phyloP scores from a whole-genome alignment of 2,797 vertebrate genomes.

The Neosilurus hyrtlii region DNA sequence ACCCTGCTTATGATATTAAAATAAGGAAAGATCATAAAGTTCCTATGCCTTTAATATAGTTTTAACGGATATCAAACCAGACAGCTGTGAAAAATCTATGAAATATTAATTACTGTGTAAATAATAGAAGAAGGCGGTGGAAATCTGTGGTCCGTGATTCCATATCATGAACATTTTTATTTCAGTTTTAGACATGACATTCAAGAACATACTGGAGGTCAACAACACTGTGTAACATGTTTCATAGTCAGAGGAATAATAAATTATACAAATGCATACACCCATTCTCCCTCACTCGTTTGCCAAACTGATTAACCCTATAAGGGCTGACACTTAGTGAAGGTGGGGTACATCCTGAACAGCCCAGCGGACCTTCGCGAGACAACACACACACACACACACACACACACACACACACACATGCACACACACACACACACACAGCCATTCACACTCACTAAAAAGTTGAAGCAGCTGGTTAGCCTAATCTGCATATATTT shows the following conservation, averaged over 20 bases:
- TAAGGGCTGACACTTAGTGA: too few relatives aligned
- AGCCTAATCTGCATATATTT: too few relatives aligned
- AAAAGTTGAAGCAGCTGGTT: too few relatives aligned
- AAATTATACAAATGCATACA: not conserved
- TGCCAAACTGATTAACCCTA: too few relatives aligned
- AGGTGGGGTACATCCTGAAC: too few relatives aligned
- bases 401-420: too few relatives aligned
- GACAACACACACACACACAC: too few relatives aligned
- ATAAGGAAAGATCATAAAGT: not conserved
- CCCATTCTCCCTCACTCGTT: too few relatives aligned
- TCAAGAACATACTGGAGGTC: not conserved
- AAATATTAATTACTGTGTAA: slow-evolving; percentile 25
- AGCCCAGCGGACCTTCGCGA: too few relatives aligned
- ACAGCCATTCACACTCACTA: too few relatives aligned
- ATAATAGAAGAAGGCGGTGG: slow-evolving; percentile 11
- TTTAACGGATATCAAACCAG: slow-evolving; percentile 8
- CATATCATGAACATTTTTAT: slow-evolving; percentile 11
- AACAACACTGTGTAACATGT: not conserved
- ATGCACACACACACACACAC: too few relatives aligned
- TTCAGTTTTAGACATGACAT: not conserved
- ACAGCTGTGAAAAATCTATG: slow-evolving; percentile 7
- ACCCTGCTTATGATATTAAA: not conserved
- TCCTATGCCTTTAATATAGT: slow-evolving; percentile 24
- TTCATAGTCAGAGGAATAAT: not conserved
- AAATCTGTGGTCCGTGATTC: slow-evolving; percentile 2